Base-by-base conservation (phyloP, 2,113 vertebrate genomes). In the Mixornis gularis region DNA sequence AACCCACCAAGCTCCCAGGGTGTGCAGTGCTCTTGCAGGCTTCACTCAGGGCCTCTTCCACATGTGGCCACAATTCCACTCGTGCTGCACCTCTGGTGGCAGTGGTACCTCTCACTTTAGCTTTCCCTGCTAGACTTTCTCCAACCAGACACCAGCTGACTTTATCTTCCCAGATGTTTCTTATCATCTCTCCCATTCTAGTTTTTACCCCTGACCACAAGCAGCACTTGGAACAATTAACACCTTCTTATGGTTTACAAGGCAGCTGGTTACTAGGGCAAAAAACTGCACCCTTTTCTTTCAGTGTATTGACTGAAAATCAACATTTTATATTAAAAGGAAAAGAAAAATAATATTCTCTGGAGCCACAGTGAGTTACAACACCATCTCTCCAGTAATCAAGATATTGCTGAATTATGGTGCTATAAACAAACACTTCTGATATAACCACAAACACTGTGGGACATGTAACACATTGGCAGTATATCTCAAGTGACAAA, bases 401-500 rank as follows among this genome's bases (percentile, higher is more conserved):
- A 94, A 96, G 95, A 94, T 96, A 95, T 95, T 94, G 89, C 91
- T 96, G 94, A 96, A 95, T 96, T 95, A 96, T 95, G 92, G 89
- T 89, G 91, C 96, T 93, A 95, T 96, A 95, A 96, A 94, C 95
- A 96, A 96, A 96, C 94, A 91, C 87, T 95, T 96, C 95, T 93
- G 95, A 89, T 95, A 96, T 76, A 94, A 94, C 94, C 87, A 92
- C 96, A 95, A 96, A 95, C 89, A 92, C 95, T 94, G 66, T 93
- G 92, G 96, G 92, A 95, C 92, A 52, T 60, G 87, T 95, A 95
- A 96, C 93, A 90, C 95, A 94, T 92, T 96, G 96, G 95, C 81
- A 92, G 91, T 96, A 94, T 96, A 96, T 96, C 93, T 95, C 85
- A 91, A 95, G 87, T 96, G 95, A 95, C 95, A 96, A 96, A 95